These are phyloP conservation scores for Lates japonicus DNA, from an alignment of 2,797 vertebrate genomes.

Conservation along the genomic window DNA sequence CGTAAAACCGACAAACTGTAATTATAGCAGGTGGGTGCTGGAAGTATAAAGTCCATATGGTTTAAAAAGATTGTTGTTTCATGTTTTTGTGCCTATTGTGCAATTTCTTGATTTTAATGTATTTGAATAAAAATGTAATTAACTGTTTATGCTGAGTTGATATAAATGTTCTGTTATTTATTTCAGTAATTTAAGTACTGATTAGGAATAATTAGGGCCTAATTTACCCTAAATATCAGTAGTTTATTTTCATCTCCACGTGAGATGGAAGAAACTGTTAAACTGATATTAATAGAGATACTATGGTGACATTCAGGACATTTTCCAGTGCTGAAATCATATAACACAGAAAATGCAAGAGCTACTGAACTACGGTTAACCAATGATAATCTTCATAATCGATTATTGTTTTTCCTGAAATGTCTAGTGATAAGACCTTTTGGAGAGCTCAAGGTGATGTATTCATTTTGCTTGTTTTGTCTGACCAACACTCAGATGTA, in stretches of 20 bases:
- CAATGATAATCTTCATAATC: background rate
- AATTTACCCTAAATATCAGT: background rate
- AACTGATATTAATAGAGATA: background rate
- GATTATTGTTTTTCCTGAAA: background rate
- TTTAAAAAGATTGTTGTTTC: background rate
- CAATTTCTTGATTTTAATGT: background rate
- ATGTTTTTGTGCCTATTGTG: background rate
- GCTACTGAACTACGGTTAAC: background rate
- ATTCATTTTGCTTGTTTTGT: too few relatives aligned
- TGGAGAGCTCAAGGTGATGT: background rate
- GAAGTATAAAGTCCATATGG: constrained; percentile 30
- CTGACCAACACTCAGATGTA: too few relatives aligned
- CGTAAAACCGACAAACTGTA: background rate
- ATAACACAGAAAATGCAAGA: background rate
- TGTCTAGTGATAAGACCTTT: background rate
- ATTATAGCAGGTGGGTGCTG: constrained; percentile 4
- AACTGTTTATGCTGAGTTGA: background rate
- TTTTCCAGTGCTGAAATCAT: background rate
- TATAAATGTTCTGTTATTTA: background rate
- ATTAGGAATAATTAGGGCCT: background rate
- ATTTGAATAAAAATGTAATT: background rate
- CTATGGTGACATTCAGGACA: background rate
- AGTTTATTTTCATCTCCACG: background rate
- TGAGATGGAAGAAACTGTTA: background rate
- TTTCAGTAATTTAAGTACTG: background rate